Conservation (phyloP, 2,113 vertebrate genomes). For the Sceloporus undulatus region DNA sequence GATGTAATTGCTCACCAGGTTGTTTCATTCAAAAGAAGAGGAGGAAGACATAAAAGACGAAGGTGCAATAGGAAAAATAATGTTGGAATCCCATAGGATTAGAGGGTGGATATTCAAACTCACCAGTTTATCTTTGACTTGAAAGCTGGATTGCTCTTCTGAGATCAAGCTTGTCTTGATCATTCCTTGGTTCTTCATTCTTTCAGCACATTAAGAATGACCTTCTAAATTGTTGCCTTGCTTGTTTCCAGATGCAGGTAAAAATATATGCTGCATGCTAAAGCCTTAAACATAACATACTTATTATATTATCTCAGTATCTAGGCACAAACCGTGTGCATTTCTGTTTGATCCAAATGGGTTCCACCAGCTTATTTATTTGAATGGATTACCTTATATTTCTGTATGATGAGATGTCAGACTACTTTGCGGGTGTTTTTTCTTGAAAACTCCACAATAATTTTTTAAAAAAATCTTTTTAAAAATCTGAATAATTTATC, state of each 20-base stretch:
- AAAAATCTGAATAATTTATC: neutral
- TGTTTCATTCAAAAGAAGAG: slow-evolving; percentile 19
- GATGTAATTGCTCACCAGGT: slow-evolving; percentile 3
- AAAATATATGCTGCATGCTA: slow-evolving; percentile 26
- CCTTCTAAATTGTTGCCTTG: slow-evolving; percentile 6
- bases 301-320: neutral
- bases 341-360: neutral
- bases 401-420: neutral
- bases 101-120: neutral
- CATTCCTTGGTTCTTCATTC: rapidly evolving
- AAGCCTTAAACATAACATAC: neutral
- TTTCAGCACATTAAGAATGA: neutral
- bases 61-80: neutral
- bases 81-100: neutral
- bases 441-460: neutral
- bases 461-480: neutral
- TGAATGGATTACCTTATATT: neutral
- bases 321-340: neutral
- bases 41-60: neutral
- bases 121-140: slow-evolving; percentile 26
- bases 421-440: neutral
- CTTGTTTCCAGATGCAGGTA: neutral
- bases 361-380: neutral
- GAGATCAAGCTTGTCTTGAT: slow-evolving; percentile 21
- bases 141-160: slow-evolving; percentile 1